Evolutionary conservation across 2,888 invertebrate species (phyloP), one percentile per base, ranked within the genome.

Genomic region (Hirtodrosophila trivittata): DNA sequence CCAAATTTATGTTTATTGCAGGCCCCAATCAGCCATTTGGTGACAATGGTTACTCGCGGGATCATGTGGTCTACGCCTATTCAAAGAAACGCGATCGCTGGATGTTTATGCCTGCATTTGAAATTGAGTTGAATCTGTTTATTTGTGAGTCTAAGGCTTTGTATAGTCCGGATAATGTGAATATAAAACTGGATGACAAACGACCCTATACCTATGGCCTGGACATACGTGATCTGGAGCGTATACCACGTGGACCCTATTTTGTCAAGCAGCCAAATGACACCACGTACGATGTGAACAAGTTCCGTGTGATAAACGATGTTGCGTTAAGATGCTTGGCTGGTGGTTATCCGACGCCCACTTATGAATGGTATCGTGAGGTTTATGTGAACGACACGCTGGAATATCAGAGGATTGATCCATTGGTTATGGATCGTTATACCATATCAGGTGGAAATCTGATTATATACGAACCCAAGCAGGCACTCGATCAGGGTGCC

Each of bases 391-490:
- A 96, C 70, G 96, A 96, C 87, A 93, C 93, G 50, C 91, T 96
- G 8, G 92, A 94, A 56, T 95, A 94, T 43, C 92, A 91, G 49
- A 92, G 92, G 88, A 96, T 98, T 73, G 94, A 98, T 90, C 97
- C 97, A 0, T 89, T 97, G 39, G 87, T 88, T 26, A 94, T 97
- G 86, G 88, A 91, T 14, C 93, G 97, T 56, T 97, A 95, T 86
- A 97, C 98, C 1, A 91, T 98, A 5, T 97, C 97, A 83, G 98
- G 98, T 60, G 98, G 98, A 18, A 95, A 95, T 66, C 92, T 98
- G 6, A 96, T 97, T 77, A 97, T 98, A 58, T 94, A 95, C 77
- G 93, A 94, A 81, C 98, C 98, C 0, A 94, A 95, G 82, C 94
- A 95, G 89, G 93, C 93, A 67, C 92, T 92, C 54, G 97, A 98